Conservation (phyloP, 2,113 vertebrate species). For the Desmodus rotundus region DNA sequence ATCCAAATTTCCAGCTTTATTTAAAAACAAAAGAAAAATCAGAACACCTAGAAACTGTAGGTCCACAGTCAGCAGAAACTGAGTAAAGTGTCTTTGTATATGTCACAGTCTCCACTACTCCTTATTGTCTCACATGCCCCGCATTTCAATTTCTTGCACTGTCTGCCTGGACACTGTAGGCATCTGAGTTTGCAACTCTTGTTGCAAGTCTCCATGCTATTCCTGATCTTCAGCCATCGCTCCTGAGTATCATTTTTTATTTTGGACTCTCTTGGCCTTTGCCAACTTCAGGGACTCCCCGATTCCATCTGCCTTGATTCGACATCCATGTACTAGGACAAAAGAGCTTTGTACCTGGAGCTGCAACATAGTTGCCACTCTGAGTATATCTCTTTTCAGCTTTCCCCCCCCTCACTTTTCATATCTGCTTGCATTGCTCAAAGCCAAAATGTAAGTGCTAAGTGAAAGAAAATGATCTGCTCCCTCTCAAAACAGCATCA, state of each 20-base stretch:
- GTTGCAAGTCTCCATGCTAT: background rate
- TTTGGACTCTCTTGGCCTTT: background rate
- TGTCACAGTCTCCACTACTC: background rate
- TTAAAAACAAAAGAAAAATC: background rate
- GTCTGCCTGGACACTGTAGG: too few species aligned
- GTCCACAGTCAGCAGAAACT: background rate
- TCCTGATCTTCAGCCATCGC: background rate
- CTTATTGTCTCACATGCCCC: background rate
- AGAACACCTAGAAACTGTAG: background rate
- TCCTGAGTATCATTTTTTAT: background rate
- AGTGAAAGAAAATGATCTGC: background rate
- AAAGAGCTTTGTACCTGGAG: background rate
- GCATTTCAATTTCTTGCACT: background rate
- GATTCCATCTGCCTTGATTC: background rate
- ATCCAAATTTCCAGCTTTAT: background rate
- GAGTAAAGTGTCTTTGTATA: background rate
- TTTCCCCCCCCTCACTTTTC: background rate
- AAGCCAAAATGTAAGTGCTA: background rate
- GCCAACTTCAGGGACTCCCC: background rate
- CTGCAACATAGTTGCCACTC: background rate
- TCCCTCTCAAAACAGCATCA: background rate
- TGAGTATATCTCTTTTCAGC: background rate
- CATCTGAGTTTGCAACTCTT: background rate
- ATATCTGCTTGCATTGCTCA: background rate
- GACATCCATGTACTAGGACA: accelerated